Conservation (phyloP, 1,140 invertebrate species). For the Teleogryllus occipitalis region DNA sequence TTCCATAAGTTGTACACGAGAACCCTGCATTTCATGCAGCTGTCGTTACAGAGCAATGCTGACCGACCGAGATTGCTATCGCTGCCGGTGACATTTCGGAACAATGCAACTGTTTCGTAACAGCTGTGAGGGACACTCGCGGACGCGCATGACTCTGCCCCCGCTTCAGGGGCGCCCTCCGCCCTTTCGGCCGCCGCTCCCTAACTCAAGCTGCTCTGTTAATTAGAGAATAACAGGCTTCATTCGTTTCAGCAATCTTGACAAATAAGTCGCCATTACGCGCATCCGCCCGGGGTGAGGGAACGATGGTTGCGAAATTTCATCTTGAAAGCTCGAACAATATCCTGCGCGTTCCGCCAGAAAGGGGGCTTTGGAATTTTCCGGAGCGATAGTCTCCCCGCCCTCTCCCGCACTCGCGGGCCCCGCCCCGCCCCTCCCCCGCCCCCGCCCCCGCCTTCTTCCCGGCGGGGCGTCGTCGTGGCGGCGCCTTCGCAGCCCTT, state of each 20-base stretch:
- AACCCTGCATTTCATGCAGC: too few species aligned
- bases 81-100: not conserved
- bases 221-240: slow-evolving; percentile 5
- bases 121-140: not conserved
- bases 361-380: not conserved
- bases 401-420: too few species aligned
- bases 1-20: too few species aligned
- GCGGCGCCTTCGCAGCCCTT: not conserved
- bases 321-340: not conserved
- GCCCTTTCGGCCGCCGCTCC: not conserved
- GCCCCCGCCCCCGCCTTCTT: not conserved
- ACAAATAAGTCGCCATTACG: slow-evolving; percentile 1
- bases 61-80: too few species aligned
- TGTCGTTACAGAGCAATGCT: too few species aligned
- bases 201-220: not conserved
- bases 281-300: not conserved
- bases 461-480: too few species aligned
- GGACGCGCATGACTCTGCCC: not conserved
- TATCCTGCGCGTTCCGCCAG: too few species aligned
- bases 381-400: not conserved
- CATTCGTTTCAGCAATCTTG: slow-evolving; percentile 1
- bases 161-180: too few species aligned
- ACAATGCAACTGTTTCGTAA: not conserved
- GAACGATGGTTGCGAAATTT: not conserved
- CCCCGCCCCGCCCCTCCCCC: too few species aligned